Base-by-base conservation (phyloP, 2,888 invertebrate species). In the Selenia dentaria region DNA sequence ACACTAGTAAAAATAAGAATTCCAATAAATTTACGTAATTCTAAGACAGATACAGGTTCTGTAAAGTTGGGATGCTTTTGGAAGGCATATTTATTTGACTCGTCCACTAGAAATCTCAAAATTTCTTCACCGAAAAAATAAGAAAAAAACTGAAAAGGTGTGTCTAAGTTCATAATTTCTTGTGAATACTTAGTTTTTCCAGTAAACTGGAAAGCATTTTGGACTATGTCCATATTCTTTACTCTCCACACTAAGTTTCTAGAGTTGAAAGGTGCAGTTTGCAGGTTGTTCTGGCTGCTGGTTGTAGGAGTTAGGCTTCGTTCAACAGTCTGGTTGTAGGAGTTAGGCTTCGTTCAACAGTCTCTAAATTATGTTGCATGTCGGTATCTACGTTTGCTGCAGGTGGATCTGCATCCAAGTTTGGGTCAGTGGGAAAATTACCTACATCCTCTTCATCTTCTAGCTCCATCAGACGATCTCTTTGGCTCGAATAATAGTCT, bases 151-250 rank as follows among this genome's bases (percentile, higher is more conserved):
- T 66, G 59, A 62, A 59, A 67, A 40, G 64, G 62, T 49, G 54
- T 65, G 47, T 58, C 58, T 53, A 25, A 25, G 25, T 25, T 25
- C 25, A 25, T 25, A 25, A 25, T 40, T 32, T 45, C 36, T 40
- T 29, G 44, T 41, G 25, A 25, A 25, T 25, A 25, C 10, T 25
- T 10, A 25, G 25, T 25, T n/a, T 28, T 27, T 28, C 28, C 28
- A 28, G 28, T 14, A 33, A 28, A 28, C 28, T 28, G 28, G 28
- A 28, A 28, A 28, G 28, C 28, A 28, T 28, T 28, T 62, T 63
- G 57, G 57, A 65, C 60, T 50, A 62, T 39, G 47, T 66, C 62
- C 59, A 70, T 66, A 64, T 67, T 66, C 38, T 62, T 67, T 62
- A 63, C 61, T 64, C 59, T 67, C 66, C 64, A 66, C 49, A 62